Base-by-base conservation (phyloP, 2,888 invertebrate species). In the Pyrochroa serraticornis region DNA sequence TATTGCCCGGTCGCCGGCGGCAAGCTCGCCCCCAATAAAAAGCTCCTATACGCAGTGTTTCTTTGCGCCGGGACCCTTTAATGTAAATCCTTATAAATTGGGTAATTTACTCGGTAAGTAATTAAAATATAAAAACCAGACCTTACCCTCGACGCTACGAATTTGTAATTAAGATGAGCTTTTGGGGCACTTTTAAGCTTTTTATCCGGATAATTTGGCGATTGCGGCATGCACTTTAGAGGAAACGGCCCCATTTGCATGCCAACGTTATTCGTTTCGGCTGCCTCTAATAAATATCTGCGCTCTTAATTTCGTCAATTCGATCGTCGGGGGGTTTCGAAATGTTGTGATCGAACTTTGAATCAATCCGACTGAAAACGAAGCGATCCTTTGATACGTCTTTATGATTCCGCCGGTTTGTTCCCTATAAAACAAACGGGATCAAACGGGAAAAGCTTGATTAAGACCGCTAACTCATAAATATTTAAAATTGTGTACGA, bases 91-190 rank as follows among this genome's bases (percentile, higher is more conserved):
- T 65, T 64, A 67, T 65, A 66, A 67, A 67, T 65, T 58, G 53
- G 59, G 54, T 46, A 64, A 65, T 67, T 65, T 63, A 63, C 56
- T 61, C 39, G 9, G 51, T 48, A 58, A 61, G 60, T 67, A 65
- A 67, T 64, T 67, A 64, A 63, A 64, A 63, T 62, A 65, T 50
- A 61, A 63, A 63, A 62, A 63, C 60, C 44, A 41, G 50, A 61
- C 53, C 55, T 63, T 45, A 45, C 30, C 50, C 59, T 45, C 62
- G 64, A 62, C 61, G 55, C 47, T 35, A n/a, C 30, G 45, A 66
- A 67, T 69, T 67, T 67, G 66, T 65, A 65, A 65, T 64, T 64
- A 46, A 67, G 64, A 66, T 65, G 62, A 66, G 63, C 52, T 51
- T 37, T 58, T 43, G 37, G 50, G 55, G 57, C 48, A 58, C 60